Conservation (phyloP, 2,888 invertebrate species). For the Dolomedes plantarius region DNA sequence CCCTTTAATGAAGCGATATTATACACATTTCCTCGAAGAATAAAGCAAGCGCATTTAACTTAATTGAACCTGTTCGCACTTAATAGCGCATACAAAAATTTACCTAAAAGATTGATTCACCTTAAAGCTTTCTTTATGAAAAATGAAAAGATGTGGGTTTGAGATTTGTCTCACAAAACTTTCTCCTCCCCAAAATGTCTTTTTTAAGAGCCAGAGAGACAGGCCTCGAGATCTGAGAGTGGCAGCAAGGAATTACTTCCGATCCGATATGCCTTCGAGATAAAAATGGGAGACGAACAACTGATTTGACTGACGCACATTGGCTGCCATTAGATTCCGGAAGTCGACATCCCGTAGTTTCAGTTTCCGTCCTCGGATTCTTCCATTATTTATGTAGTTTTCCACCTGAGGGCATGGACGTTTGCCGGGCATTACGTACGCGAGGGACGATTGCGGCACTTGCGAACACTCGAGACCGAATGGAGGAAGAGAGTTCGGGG, state of each 20-base stretch:
- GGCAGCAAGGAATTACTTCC: not conserved
- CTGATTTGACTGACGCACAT: not conserved
- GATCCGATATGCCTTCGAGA: constrained; percentile 5
- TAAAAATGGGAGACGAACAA: constrained; percentile 12
- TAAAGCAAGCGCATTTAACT: too few species aligned
- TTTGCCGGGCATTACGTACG: constrained; percentile 1
- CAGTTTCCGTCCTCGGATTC: constrained; percentile 4
- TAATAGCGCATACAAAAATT: too few species aligned
- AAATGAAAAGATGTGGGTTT: not conserved
- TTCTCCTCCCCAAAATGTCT: not conserved
- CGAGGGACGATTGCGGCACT: not conserved
- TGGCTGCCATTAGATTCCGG: constrained; percentile 1
- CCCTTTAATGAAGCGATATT: too few species aligned
- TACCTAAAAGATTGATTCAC: too few species aligned
- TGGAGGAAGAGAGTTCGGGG: not conserved
- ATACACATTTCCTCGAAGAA: too few species aligned
- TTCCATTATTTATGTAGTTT: constrained; percentile 4
- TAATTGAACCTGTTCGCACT: too few species aligned
- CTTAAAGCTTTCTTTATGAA: not conserved
- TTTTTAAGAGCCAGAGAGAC: not conserved
- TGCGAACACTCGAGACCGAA: not conserved
- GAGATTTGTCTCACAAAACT: too few species aligned
- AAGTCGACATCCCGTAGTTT: constrained; percentile 9
- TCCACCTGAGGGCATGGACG: not conserved
- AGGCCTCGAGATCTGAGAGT: not conserved